Conservation (phyloP, 2,888 invertebrate genomes). For the Caenorhabditis zanzibari region DNA sequence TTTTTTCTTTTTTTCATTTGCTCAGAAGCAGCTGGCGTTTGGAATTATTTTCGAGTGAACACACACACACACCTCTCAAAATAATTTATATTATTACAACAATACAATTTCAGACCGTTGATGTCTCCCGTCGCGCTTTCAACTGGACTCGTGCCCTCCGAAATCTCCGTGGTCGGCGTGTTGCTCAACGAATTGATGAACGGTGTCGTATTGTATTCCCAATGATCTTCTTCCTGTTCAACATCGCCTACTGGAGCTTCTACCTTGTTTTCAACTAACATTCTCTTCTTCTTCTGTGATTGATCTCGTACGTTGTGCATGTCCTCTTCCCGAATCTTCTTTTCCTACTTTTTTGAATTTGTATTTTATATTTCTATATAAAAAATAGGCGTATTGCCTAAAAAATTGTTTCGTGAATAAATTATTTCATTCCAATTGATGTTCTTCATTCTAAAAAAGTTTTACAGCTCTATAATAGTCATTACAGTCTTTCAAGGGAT, state of each 20-base stretch:
- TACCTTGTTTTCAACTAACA: constrained; percentile 74
- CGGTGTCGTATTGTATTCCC: constrained; percentile 80
- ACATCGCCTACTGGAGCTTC: constrained; percentile 80
- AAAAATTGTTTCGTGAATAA: background rate
- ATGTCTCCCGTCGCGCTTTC: constrained; percentile 78
- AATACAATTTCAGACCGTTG: constrained; percentile 69
- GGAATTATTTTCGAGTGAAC: constrained; percentile 10
- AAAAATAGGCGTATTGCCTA: background rate
- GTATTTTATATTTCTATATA: background rate
- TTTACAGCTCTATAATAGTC: no score
- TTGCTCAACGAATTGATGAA: constrained; percentile 81
- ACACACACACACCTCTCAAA: background rate
- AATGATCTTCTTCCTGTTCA: constrained; percentile 80
- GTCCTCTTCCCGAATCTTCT: constrained; percentile 28
- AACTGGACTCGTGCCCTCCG: constrained; percentile 78
- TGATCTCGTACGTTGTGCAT: constrained; percentile 68
- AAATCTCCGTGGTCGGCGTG: constrained; percentile 79
- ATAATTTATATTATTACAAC: background rate
- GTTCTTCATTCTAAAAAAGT: no score
- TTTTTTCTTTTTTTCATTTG: constrained; percentile 24
- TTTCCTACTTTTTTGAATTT: constrained; percentile 1
- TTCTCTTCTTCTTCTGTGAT: constrained; percentile 62
- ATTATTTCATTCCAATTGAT: constrained; percentile 1
- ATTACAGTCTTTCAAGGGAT: no score
- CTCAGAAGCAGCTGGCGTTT: constrained; percentile 42